Conservation (phyloP, 2,113 vertebrate genomes). For the Alosa alosa region DNA sequence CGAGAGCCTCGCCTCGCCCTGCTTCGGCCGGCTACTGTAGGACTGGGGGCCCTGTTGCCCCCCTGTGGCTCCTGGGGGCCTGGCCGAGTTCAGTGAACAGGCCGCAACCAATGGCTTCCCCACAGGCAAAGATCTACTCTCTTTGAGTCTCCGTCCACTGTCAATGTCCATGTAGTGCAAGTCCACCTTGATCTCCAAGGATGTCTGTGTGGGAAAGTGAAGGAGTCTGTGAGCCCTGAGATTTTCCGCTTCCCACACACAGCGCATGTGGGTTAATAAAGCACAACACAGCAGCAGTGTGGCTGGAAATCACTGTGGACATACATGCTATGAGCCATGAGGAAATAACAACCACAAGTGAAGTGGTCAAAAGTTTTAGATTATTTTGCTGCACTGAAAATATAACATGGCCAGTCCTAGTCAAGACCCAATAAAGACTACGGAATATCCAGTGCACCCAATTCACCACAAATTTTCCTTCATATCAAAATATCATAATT, state of each 20-base stretch:
- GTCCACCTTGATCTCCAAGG: slow-evolving; percentile 74
- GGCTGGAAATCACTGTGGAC: neutral
- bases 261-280: neutral
- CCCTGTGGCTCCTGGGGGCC: slow-evolving; percentile 15
- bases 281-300: neutral
- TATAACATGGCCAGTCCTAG: too few relatives aligned
- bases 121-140: slow-evolving; percentile 66
- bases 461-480: neutral
- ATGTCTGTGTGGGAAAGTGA: slow-evolving; percentile 55
- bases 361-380: too few relatives aligned
- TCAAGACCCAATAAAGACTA: neutral
- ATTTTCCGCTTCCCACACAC: neutral
- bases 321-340: neutral
- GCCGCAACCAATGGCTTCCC: slow-evolving; percentile 72
- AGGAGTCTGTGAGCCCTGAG: neutral
- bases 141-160: slow-evolving; percentile 64
- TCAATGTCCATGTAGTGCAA: slow-evolving; percentile 70
- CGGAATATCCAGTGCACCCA: neutral
- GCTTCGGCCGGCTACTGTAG: neutral
- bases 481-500: neutral
- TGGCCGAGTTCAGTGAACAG: slow-evolving; percentile 60
- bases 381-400: too few relatives aligned
- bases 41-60: slow-evolving; percentile 30
- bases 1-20: slow-evolving; percentile 15
- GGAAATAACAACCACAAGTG: neutral